phyloP scores from a whole-genome alignment of 2,888 invertebrate genomes.

The Napeogenes sylphis region DNA sequence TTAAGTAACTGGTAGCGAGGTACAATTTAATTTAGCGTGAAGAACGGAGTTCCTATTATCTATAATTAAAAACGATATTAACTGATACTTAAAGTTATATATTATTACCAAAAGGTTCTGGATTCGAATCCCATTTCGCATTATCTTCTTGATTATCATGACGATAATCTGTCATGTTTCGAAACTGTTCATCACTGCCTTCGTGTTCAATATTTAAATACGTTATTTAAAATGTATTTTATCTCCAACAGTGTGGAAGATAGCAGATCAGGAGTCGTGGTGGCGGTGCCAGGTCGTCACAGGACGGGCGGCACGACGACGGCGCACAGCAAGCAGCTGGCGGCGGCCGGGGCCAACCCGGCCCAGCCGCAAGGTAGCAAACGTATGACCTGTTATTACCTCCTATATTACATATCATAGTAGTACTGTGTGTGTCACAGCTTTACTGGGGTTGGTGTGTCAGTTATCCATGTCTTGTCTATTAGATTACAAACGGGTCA shows the following conservation, averaged over 20 bases:
- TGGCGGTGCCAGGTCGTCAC: slow-evolving; percentile 55
- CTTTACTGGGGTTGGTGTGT: neutral
- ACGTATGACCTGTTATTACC: slow-evolving; percentile 72
- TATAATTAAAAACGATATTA: too few species aligned
- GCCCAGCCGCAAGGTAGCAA: slow-evolving; percentile 81
- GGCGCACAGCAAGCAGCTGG: slow-evolving; percentile 88
- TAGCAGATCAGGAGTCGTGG: slow-evolving; percentile 49
- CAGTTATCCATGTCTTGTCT: neutral
- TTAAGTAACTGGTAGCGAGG: too few species aligned
- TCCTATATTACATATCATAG: slow-evolving; percentile 34
- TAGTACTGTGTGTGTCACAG: neutral
- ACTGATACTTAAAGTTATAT: too few species aligned
- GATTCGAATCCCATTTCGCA: too few species aligned
- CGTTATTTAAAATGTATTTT: slow-evolving; percentile 9
- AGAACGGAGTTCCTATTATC: too few species aligned
- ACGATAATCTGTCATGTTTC: too few species aligned
- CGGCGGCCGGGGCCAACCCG: slow-evolving; percentile 85
- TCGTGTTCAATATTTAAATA: neutral
- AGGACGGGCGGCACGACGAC: slow-evolving; percentile 82
- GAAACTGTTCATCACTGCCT: too few species aligned
- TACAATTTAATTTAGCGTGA: too few species aligned
- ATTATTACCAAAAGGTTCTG: too few species aligned
- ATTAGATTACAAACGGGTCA: too few species aligned
- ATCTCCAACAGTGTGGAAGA: slow-evolving; percentile 65
- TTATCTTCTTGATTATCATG: too few species aligned